These are phyloP conservation scores for Kryphioiulus occultus DNA, from an alignment of 2,888 invertebrate species.

Conservation along the genomic window DNA sequence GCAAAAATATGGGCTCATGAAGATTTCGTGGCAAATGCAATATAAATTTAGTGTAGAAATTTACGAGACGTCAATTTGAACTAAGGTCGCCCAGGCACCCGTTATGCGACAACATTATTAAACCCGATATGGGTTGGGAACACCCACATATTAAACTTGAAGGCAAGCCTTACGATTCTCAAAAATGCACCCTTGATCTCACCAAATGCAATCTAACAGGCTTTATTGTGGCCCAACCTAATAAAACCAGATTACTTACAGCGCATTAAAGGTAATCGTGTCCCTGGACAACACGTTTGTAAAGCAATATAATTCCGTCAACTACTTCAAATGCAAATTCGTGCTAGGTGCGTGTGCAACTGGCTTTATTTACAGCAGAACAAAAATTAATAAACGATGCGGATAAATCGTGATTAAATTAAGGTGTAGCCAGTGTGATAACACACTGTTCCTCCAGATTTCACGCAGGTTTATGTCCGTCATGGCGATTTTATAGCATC, in stretches of 20 bases:
- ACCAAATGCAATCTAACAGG: not conserved
- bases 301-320: not conserved
- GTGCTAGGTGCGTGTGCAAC: not conserved
- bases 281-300: not conserved
- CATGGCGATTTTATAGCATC: not conserved
- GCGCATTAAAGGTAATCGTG: not conserved
- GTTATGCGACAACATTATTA: not conserved
- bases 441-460: not conserved
- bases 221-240: not conserved
- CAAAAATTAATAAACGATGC: not conserved
- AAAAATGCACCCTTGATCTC: not conserved
- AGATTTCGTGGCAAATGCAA: not conserved
- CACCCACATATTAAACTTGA: not conserved
- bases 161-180: not conserved
- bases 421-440: not conserved
- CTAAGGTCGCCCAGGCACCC: not conserved
- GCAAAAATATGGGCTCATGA: not conserved
- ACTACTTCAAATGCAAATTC: not conserved
- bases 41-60: constrained; percentile 30
- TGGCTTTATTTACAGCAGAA: not conserved
- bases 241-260: constrained; percentile 1
- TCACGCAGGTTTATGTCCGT: not conserved
- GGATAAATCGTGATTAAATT: not conserved
- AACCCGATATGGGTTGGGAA: not conserved
- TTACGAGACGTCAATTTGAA: constrained; percentile 35